These are phyloP conservation scores for Synanthedon vespiformis DNA, from an alignment of 2,888 invertebrate genomes.

Conservation along the genomic window DNA sequence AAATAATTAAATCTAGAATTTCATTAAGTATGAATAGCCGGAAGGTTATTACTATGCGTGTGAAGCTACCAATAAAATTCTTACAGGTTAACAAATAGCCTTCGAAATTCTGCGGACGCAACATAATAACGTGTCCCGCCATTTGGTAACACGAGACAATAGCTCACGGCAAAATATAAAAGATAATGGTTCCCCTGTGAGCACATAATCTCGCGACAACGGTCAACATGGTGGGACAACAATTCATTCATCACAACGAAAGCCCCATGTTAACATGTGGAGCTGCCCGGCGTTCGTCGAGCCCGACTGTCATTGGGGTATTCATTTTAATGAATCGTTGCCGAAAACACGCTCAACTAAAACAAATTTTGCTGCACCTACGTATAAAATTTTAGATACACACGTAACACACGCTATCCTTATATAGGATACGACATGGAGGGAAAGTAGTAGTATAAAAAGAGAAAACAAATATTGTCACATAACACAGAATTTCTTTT, in stretches of 20 bases:
- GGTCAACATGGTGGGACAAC: constrained; percentile 16
- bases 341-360: constrained; percentile 1
- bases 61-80: no score
- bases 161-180: constrained; percentile 10
- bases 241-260: constrained; percentile 27
- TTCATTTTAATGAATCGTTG: constrained; percentile 10
- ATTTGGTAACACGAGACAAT: neutral
- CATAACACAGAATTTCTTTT: no score
- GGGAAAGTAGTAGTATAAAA: no score
- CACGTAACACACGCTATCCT: no score
- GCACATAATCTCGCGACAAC: constrained; percentile 36
- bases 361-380: neutral
- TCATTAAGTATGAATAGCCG: no score
- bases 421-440: no score
- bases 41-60: no score
- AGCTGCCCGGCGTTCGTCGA: constrained; percentile 8
- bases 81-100: no score
- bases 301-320: constrained; percentile 14
- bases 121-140: neutral
- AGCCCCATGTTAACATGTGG: constrained; percentile 18
- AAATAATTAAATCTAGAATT: no score
- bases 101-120: neutral
- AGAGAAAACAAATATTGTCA: no score
- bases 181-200: constrained; percentile 24
- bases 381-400: no score